These are phyloP conservation scores for Tupaia tana DNA, from an alignment of 2,113 vertebrate species.

Conservation along the genomic window DNA sequence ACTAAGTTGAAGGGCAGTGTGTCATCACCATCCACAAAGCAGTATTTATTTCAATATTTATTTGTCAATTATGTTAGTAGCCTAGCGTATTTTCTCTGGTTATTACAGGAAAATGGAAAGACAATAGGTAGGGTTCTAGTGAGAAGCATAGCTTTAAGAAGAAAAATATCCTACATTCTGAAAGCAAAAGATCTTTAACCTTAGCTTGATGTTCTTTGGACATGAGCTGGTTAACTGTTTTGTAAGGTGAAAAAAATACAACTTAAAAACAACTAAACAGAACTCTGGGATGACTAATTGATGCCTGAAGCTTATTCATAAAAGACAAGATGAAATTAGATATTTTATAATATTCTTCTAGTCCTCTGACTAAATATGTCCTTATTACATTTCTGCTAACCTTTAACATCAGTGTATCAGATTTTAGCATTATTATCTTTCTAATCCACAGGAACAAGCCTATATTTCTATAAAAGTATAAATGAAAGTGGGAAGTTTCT, in stretches of 20 bases:
- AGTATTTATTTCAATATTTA: background rate
- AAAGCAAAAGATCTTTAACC: background rate
- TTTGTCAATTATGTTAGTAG: background rate
- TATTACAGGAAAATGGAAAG: background rate
- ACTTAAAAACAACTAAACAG: background rate
- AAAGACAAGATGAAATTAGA: background rate
- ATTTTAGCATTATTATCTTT: background rate
- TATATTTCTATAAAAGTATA: constrained; percentile 42
- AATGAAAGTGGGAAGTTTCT: background rate
- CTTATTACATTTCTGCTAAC: background rate
- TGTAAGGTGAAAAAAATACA: constrained; percentile 3
- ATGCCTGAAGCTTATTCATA: background rate
- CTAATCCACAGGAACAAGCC: background rate
- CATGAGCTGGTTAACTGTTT: background rate
- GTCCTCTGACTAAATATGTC: background rate
- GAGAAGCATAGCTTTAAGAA: background rate
- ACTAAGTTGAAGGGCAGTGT: background rate
- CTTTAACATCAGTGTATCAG: background rate
- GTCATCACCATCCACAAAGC: background rate
- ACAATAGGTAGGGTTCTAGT: background rate
- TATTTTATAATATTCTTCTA: constrained; percentile 25
- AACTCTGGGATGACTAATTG: background rate
- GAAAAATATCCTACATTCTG: background rate
- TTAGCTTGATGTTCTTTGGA: background rate
- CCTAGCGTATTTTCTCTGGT: background rate